Base-by-base conservation (phyloP, 2,797 vertebrate species). In the Eulemur albifrons region DNA sequence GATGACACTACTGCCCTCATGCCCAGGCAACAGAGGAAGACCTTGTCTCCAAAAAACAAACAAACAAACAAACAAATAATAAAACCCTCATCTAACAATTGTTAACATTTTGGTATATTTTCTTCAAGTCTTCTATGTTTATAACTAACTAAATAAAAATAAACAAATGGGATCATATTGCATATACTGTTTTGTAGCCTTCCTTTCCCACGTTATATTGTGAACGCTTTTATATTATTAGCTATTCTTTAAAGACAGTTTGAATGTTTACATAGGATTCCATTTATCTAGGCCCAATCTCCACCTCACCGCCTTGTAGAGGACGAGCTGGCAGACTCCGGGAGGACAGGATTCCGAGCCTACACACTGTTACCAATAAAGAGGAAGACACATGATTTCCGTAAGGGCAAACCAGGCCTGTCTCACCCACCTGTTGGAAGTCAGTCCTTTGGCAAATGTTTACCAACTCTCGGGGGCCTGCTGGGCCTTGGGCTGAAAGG, bases 51-150 rank as follows among this genome's bases (percentile, higher is more conserved):
- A 32, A n/a, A n/a, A 65, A n/a, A 15, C 63, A 65, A 65, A 32
- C 30, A 38, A 38, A 38, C 38, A 27, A 59, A 61, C 27, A n/a
- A 30, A 63, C 14, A 65, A 59, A 25, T 59, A 25, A 69, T 83
- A 83, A 96, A 95, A 65, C 14, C 20, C 43, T 89, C 59, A 67
- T 27, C 30, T 75, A 80, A 79, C 23, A 75, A 63, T 35, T 82
- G 40, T 67, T 84, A 93, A 75, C 72, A 90, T 75, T 69, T 63
- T 96, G 54, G 21, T n/a, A 75, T 87, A 79, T 82, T 88, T 80
- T 76, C 52, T 73, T 70, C 35, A 77, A 65, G 18, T 73, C 25
- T 57, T 75, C 9, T 69, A 2, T 88, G 54, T 88, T 87, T 88
- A 75, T 73, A 94, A n/a, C 14, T 65, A 65, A 89, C 27, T 43